These are phyloP conservation scores for Callimico goeldii DNA, from an alignment of 2,797 vertebrate species.

Conservation along the genomic window DNA sequence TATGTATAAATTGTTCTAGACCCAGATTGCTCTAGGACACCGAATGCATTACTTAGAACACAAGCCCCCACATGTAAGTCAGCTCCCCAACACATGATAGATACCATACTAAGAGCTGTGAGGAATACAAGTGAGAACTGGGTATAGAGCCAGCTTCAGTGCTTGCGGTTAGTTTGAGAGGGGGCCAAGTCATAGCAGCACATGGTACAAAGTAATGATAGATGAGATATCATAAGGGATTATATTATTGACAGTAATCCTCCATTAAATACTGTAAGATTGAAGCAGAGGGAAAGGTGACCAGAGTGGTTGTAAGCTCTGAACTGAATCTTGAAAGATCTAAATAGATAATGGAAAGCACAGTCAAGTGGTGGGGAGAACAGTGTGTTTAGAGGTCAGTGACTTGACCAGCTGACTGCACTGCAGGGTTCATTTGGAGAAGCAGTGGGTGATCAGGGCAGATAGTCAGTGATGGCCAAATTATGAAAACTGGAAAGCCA, in stretches of 20 bases:
- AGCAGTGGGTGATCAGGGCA: not conserved
- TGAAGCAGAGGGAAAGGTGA: not conserved
- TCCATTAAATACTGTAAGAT: not conserved
- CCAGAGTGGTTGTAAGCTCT: not conserved
- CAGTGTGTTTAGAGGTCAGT: not conserved
- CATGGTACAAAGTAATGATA: not conserved
- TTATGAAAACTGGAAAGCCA: not conserved
- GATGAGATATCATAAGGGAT: not conserved
- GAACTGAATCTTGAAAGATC: not conserved
- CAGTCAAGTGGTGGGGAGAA: too few species aligned
- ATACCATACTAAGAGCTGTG: not conserved
- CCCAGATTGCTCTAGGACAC: not conserved
- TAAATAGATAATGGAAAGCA: not conserved
- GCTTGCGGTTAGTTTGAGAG: not conserved
- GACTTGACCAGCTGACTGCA: too few species aligned
- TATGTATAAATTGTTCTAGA: not conserved
- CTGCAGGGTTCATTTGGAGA: not conserved
- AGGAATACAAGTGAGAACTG: not conserved
- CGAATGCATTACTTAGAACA: not conserved
- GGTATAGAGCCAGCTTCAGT: not conserved
- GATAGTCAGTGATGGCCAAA: not conserved
- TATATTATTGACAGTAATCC: not conserved
- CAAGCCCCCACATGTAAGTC: not conserved
- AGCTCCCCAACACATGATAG: not conserved
- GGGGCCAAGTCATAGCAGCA: not conserved